Evolutionary conservation across 2,888 invertebrate genomes (phyloP).

Genomic region (Tuta absoluta): DNA sequence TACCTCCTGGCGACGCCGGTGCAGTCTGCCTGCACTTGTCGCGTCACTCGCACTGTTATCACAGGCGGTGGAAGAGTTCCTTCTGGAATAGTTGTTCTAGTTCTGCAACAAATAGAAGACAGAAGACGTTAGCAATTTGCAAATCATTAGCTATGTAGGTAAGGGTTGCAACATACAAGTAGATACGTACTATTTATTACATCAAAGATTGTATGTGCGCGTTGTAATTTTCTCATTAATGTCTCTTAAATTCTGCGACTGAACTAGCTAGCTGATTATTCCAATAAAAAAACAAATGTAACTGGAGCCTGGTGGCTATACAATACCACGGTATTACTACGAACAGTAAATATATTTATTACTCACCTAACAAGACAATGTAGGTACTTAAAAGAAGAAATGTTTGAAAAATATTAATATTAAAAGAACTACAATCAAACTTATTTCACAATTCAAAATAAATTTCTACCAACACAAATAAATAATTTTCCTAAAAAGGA

Average conservation of each 20-base stretch:
- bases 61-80: constrained; percentile 50
- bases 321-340: too few species aligned
- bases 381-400: too few species aligned
- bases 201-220: too few species aligned
- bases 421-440: neutral
- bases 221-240: too few species aligned
- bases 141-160: neutral
- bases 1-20: constrained; percentile 88
- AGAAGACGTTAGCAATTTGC: neutral
- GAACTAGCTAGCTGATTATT: too few species aligned
- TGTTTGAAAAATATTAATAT: too few species aligned
- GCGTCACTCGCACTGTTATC: constrained; percentile 56
- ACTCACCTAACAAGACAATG: too few species aligned
- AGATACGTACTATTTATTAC: too few species aligned
- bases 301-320: too few species aligned
- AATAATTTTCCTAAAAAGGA: constrained; percentile 37
- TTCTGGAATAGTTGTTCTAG: constrained; percentile 38
- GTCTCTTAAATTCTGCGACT: too few species aligned
- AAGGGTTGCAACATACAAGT: neutral
- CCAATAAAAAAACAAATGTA: too few species aligned
- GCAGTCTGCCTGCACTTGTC: constrained; percentile 75
- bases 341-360: too few species aligned
- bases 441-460: neutral
- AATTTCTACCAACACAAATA: neutral
- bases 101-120: constrained; percentile 56